These are phyloP conservation scores for Plutella xylostella DNA, from an alignment of 2,888 invertebrate species.

Conservation along the genomic window DNA sequence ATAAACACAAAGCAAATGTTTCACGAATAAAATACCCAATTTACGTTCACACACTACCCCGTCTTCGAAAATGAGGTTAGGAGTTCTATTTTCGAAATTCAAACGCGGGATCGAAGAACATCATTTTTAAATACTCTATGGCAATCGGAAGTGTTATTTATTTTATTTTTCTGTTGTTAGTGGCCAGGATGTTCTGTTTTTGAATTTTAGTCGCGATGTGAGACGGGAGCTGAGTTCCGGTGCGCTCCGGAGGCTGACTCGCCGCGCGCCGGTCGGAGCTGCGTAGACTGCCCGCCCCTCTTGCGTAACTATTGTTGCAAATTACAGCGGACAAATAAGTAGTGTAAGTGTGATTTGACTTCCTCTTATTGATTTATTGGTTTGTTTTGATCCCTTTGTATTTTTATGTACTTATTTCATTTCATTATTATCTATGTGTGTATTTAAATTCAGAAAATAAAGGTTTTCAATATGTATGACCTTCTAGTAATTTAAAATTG, in stretches of 20 bases:
- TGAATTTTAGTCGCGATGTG: conserved; percentile 23
- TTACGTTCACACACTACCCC: conserved; percentile 33
- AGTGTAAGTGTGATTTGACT: too few species aligned
- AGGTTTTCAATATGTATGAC: too few species aligned
- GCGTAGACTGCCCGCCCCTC: conserved; percentile 51
- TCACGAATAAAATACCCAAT: conserved; percentile 7
- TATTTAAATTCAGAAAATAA: too few species aligned
- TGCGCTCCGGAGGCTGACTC: conserved; percentile 58
- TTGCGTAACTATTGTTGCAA: conserved; percentile 55
- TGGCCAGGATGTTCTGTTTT: conserved; percentile 22
- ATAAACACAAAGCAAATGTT: neutral
- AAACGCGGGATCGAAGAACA: neutral
- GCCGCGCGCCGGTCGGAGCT: conserved; percentile 46
- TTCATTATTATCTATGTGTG: too few species aligned
- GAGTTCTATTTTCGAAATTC: conserved; percentile 33
- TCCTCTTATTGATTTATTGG: too few species aligned
- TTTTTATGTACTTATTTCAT: too few species aligned
- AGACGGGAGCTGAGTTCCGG: conserved; percentile 33
- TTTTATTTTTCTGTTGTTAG: too few species aligned
- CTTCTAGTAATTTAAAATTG: too few species aligned
- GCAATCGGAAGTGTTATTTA: neutral
- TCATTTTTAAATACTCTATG: neutral
- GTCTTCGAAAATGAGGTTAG: conserved; percentile 21
- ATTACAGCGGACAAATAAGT: neutral
- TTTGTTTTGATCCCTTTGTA: too few species aligned